Percentiles rank a stretch among this genome's conserved stretches.
These are phyloP conservation scores for Melanotaenia parkinsoni DNA, from an alignment of 2,797 vertebrate genomes.

Conservation along the genomic window DNA sequence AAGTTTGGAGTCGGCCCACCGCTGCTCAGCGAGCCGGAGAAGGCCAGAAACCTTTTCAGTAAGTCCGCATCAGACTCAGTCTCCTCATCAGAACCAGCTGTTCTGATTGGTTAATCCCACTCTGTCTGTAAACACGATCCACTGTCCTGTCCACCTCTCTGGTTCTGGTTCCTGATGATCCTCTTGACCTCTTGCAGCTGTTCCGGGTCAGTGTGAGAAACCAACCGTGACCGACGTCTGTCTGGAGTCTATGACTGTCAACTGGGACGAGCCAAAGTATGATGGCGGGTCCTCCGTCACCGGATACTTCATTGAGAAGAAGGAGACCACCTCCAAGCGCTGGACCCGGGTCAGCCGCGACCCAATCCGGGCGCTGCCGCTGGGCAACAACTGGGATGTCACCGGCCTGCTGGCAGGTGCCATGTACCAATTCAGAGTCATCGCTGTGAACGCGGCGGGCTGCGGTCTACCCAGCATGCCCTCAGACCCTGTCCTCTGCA, in stretches of 20 bases:
- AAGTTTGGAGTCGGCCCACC: slow-evolving; percentile 95
- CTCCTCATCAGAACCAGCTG: background rate
- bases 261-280: slow-evolving; percentile 97
- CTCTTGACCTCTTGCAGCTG: slow-evolving; percentile 80
- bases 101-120: no score
- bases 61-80: slow-evolving; percentile 70
- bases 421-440: slow-evolving; percentile 94
- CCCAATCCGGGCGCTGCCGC: slow-evolving; percentile 90
- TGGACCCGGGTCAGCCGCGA: slow-evolving; percentile 93
- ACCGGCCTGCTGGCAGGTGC: slow-evolving; percentile 91
- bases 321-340: slow-evolving; percentile 94
- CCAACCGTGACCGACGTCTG: slow-evolving; percentile 92
- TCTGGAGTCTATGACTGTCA: slow-evolving; percentile 93
- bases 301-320: slow-evolving; percentile 94
- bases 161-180: background rate
- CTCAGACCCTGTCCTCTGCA: slow-evolving; percentile 90
- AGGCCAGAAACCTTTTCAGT: slow-evolving; percentile 98
- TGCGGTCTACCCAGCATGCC: slow-evolving; percentile 92
- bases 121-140: background rate
- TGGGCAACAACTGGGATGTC: slow-evolving; percentile 92
- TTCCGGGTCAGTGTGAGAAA: slow-evolving; percentile 96
- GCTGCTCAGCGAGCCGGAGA: slow-evolving; percentile 93
- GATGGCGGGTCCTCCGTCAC: slow-evolving; percentile 95
- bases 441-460: slow-evolving; percentile 93
- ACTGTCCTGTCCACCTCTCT: background rate